These are phyloP conservation scores for Oreonectes daqikongensis DNA, from an alignment of 2,797 vertebrate genomes.

Conservation along the genomic window DNA sequence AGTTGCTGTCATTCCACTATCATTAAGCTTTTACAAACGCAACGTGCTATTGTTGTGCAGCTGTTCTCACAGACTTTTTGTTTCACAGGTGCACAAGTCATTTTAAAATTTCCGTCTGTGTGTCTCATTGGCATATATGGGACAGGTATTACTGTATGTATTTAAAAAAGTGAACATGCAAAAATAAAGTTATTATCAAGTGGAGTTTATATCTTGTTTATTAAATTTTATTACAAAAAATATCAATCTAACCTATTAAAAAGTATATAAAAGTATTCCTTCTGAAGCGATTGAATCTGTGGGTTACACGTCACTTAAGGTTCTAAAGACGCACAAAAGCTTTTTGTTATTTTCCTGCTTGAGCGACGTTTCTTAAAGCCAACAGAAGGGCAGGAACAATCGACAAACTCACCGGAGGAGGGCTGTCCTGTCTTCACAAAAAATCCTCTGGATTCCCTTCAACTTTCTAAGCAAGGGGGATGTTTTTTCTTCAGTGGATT, in stretches of 20 bases:
- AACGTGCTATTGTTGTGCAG: slow-evolving; percentile 13
- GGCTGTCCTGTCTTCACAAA: slow-evolving; percentile 55
- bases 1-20: not conserved
- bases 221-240: not conserved
- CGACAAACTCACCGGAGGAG: slow-evolving; percentile 54
- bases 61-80: not conserved
- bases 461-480: slow-evolving; percentile 53
- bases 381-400: slow-evolving; percentile 45
- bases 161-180: not conserved
- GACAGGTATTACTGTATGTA: not conserved
- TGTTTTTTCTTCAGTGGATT: slow-evolving; percentile 40
- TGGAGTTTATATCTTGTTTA: not conserved
- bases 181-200: not conserved
- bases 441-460: slow-evolving; percentile 54
- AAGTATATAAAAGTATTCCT: too few species aligned
- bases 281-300: not conserved
- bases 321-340: slow-evolving; percentile 61
- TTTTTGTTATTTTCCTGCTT: slow-evolving; percentile 57
- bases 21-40: slow-evolving; percentile 30
- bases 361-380: slow-evolving; percentile 55
- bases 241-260: too few species aligned
- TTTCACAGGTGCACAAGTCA: not conserved
- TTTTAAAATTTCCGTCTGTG: not conserved
- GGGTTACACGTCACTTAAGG: slow-evolving; percentile 1
- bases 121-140: not conserved